phyloP scores from a whole-genome alignment of 2,113 vertebrate species.

The Galbula dea region DNA sequence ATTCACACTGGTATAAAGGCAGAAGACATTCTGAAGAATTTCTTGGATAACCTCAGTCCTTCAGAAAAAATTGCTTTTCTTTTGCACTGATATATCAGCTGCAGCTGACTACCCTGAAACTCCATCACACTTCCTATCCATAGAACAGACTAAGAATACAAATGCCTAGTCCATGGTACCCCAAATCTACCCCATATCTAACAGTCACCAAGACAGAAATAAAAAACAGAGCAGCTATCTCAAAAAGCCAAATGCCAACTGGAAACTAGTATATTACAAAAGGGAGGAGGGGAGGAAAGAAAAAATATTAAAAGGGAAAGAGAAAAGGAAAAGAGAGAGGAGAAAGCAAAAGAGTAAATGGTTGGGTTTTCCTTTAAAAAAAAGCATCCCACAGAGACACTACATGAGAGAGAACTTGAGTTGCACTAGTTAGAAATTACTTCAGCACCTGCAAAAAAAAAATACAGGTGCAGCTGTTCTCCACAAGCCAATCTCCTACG shows the following conservation, averaged over 20 bases:
- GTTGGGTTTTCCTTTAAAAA: too few relatives aligned
- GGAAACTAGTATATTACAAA: background rate
- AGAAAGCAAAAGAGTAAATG: rapidly evolving
- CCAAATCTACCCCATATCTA: background rate
- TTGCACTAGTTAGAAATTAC: background rate
- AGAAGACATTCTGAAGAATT: background rate
- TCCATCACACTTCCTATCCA: background rate
- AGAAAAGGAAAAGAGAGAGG: background rate
- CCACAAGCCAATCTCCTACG: background rate
- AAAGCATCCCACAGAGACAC: background rate
- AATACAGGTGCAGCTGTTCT: background rate
- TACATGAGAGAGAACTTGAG: background rate
- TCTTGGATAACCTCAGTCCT: background rate
- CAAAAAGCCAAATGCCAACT: background rate
- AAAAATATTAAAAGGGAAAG: background rate
- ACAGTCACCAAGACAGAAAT: background rate
- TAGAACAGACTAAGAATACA: background rate
- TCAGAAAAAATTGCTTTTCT: background rate
- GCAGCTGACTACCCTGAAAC: background rate
- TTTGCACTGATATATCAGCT: background rate
- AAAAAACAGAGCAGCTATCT: background rate
- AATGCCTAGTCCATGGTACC: background rate
- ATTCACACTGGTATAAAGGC: background rate
- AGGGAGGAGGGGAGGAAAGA: background rate
- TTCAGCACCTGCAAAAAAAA: background rate